Percentiles rank a stretch among this genome's conserved stretches.
Evolutionary conservation across 2,113 vertebrate species (phyloP).

Genomic region (Actenoides lindsayi): DNA sequence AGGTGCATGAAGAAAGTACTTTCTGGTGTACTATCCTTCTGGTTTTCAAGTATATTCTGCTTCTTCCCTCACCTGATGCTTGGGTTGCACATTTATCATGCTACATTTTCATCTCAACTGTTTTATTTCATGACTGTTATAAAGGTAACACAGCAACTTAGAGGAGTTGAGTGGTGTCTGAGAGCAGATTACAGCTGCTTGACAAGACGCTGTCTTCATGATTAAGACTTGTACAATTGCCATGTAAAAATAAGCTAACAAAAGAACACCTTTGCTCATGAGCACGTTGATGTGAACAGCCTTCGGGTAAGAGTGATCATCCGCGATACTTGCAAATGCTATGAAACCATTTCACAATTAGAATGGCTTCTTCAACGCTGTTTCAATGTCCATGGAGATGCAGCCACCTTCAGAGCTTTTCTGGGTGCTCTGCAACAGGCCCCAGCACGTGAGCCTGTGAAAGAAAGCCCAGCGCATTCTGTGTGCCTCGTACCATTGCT

Average conservation of each 20-base stretch:
- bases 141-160: neutral
- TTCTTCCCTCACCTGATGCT: neutral
- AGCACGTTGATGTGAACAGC: neutral
- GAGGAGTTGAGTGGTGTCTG: neutral
- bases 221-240: neutral
- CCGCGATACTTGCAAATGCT: neutral
- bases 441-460: fast-evolving
- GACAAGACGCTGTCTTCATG: neutral
- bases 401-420: neutral
- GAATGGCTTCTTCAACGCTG: neutral
- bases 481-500: neutral
- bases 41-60: neutral
- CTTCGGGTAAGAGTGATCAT: neutral
- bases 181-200: neutral
- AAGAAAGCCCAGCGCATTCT: fast-evolving
- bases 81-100: neutral
- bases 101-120: neutral
- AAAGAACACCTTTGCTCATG: neutral
- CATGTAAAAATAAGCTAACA: neutral
- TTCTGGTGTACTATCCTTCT: neutral
- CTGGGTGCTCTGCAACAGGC: neutral
- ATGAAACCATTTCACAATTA: neutral
- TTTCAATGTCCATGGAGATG: neutral
- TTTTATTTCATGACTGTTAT: neutral
- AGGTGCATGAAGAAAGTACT: neutral